Evolutionary conservation across 2,113 vertebrate genomes (phyloP).

Genomic region (Nestor notabilis): DNA sequence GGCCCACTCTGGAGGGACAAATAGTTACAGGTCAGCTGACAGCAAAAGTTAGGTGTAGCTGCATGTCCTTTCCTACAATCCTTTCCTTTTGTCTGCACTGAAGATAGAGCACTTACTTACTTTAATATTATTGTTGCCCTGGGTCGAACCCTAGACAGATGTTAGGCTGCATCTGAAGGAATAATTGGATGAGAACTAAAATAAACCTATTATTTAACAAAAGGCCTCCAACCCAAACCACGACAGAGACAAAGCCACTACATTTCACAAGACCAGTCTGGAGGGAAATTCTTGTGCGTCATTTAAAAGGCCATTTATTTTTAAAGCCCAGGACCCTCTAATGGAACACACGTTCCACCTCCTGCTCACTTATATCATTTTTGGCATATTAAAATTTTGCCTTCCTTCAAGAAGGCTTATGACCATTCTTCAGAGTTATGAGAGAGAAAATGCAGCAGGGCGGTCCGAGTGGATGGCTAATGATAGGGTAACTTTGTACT

Average conservation of each 20-base stretch:
- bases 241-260: constrained; percentile 12
- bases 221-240: constrained; percentile 20
- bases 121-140: neutral
- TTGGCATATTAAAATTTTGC: neutral
- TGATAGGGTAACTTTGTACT: neutral
- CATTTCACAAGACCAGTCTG: constrained; percentile 46
- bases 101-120: neutral
- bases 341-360: constrained; percentile 14
- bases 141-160: neutral
- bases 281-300: constrained; percentile 11
- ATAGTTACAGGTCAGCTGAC: neutral
- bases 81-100: neutral
- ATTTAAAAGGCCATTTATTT: constrained; percentile 42
- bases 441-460: neutral
- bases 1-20: neutral
- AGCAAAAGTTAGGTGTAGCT: neutral
- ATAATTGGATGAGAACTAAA: neutral
- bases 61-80: neutral
- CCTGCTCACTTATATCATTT: neutral
- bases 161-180: neutral
- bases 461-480: neutral
- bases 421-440: neutral
- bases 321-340: constrained; percentile 10
- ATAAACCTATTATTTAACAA: neutral
- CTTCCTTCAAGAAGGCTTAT: neutral